Evolutionary conservation across 2,113 vertebrate genomes (phyloP).

Genomic region (Climacteris rufus): DNA sequence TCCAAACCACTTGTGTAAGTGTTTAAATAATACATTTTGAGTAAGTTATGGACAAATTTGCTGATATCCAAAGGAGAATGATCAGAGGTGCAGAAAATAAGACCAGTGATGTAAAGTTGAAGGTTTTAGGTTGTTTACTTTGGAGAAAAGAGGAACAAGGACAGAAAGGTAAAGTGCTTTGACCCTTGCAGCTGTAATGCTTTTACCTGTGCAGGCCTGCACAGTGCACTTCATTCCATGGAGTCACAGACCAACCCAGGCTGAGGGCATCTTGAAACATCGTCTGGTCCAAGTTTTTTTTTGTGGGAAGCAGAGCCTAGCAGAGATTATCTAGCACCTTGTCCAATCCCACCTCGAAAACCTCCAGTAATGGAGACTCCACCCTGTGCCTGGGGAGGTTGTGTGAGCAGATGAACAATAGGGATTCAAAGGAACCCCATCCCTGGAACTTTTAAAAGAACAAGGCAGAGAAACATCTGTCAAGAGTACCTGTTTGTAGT

Average conservation of each 20-base stretch:
- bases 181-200: background rate
- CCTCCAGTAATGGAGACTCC: background rate
- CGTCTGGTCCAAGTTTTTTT: background rate
- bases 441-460: background rate
- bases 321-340: background rate
- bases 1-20: background rate
- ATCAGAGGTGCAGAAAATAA: background rate
- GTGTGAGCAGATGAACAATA: background rate
- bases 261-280: background rate
- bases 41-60: background rate
- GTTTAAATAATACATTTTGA: background rate
- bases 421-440: background rate
- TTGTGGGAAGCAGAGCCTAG: background rate
- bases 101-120: background rate
- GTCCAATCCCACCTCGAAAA: background rate
- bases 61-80: background rate
- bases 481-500: background rate
- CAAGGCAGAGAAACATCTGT: background rate
- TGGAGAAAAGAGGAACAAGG: background rate
- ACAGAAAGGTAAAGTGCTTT: background rate
- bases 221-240: background rate
- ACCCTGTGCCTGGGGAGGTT: background rate
- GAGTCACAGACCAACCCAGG: background rate
- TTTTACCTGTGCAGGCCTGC: background rate
- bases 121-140: background rate